Conservation (phyloP, 2,113 vertebrate genomes). For the Lontra canadensis region DNA sequence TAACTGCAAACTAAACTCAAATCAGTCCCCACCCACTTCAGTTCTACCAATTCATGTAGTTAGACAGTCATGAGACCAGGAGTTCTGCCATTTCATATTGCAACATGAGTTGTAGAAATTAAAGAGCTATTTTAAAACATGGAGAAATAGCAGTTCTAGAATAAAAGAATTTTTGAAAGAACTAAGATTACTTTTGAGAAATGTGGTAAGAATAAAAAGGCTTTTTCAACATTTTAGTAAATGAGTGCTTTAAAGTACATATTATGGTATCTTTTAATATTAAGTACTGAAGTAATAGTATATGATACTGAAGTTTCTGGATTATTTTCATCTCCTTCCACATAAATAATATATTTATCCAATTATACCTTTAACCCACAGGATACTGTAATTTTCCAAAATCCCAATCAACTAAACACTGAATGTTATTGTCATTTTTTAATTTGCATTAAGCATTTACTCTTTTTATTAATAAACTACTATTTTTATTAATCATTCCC, state of each 20-base stretch:
- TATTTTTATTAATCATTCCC: not conserved
- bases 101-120: slow-evolving; percentile 38
- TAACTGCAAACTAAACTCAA: not conserved
- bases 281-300: not conserved
- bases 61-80: not conserved
- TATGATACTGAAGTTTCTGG: not conserved
- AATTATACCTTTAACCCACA: not conserved
- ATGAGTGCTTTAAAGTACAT: slow-evolving; percentile 27
- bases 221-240: slow-evolving; percentile 30
- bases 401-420: not conserved
- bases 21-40: not conserved
- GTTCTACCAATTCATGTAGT: not conserved
- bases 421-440: not conserved
- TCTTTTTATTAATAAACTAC: not conserved
- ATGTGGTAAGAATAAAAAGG: slow-evolving; percentile 49
- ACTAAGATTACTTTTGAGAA: slow-evolving; percentile 50
- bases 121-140: slow-evolving; percentile 54
- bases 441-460: not conserved
- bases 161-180: slow-evolving; percentile 53
- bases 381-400: slow-evolving; percentile 24
- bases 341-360: not conserved
- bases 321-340: slow-evolving; percentile 31
- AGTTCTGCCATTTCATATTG: slow-evolving; percentile 8
- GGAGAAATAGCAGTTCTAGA: slow-evolving; percentile 54
- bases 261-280: slow-evolving; percentile 10